Base-by-base conservation (phyloP, 2,888 invertebrate genomes). In the Phaedon cochleariae region DNA sequence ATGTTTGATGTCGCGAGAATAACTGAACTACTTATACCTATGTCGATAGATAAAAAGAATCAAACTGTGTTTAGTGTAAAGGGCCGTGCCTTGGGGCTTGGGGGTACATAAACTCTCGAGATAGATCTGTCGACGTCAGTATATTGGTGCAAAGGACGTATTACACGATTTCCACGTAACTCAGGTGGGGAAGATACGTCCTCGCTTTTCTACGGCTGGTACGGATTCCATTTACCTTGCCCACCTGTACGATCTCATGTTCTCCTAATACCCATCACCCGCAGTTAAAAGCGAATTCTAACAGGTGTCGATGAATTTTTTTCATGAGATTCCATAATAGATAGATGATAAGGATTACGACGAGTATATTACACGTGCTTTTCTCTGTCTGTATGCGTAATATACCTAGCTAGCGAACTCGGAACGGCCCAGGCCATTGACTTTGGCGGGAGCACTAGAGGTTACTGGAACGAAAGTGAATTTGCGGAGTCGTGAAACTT, bases 241-340 rank as follows among this genome's bases (percentile, higher is more conserved):
- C 22, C 65, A 71, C 71, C 73, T 73, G 58, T 65, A 49, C 29
- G 5, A 17, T 10, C 49, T 75, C 67, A 74, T 82, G 77, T 22
- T 68, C 71, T 74, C 81, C 81, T 79, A 74, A 18, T 78, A 65
- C 54, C 31, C 17, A 62, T 69, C 79, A 75, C 78, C 77, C 74
- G 76, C 78, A 74, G 79, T 81, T 81, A 79, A 82, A 82, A 82
- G 82, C 81, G 82, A 82, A 82, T 78, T 76, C 78, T 76, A 80
- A 80, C 80, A 81, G 80, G 81, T 81, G 81, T 77, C 79, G 77
- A 77, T 79, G 74, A 76, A 70, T 74, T 74, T 75, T 72, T 67
- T 70, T 15, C 15, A 41, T 57, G 51, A 48, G 59, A 66, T 74
- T 74, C 69, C 54, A 64, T 67, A 73, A 73, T 53, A 59, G 20